Base-by-base conservation (phyloP, 2,797 vertebrate species). In the Pangasius krempfi region DNA sequence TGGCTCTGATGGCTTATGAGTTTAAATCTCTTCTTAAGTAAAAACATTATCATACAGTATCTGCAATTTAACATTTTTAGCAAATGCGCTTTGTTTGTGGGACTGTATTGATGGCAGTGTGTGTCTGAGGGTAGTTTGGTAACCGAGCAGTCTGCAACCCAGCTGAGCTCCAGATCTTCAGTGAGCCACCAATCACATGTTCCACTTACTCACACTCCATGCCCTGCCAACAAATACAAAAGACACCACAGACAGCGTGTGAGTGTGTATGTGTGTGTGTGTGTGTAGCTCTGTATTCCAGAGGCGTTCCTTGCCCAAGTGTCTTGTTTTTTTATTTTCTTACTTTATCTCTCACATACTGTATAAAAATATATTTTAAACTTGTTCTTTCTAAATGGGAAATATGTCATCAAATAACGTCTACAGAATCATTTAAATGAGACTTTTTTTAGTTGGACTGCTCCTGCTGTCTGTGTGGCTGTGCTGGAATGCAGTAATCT, bases 401-500 rank as follows among this genome's bases (percentile, higher is more conserved):
- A 20, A 66, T 13, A 50, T 30, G 62, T 4, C 33, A 81, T 60
- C 27, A 78, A 68, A 66, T 56, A 30, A 85, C 72, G 27, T 73
- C 47, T 66, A 8, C 27, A 72, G 20, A 58, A 52, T 70, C 37
- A 30, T 85, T 89, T 60, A 60, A 75, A 88, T 85, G 40, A 20
- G 44, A 25, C 2, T 50, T 66, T 72, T 33, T 85, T 50, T 18
- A 44, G 4, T 68, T 54, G 47, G 30, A 4, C 37, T 30, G 9
- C 18, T 33, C 52, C 37, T 86, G 62, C 40, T 58, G 60, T 79
- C 14, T 70, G 5, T 60, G 50, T 44, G 37, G 50, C 66, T 76
- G 52, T 86, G 30, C 27, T 92, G 94, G 94, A 95, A 95, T 95
- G 94, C 93, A 92, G 1, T 89, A 93, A 94, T 94, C 93, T 94